Conservation (phyloP, 2,888 invertebrate genomes). For the Anorthoa munda region DNA sequence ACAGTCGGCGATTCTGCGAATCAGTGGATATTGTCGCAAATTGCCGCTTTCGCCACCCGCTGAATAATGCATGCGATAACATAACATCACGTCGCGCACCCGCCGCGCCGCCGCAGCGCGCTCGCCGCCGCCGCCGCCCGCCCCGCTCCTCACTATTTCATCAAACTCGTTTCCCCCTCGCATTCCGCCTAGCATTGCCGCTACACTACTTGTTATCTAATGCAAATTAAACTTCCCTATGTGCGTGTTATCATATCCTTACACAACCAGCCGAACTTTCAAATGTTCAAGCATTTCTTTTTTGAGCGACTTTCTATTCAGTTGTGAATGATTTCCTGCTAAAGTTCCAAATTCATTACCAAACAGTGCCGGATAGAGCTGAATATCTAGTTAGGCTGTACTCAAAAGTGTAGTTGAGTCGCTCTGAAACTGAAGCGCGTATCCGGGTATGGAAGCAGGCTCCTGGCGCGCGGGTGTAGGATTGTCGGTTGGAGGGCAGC, state of each 20-base stretch:
- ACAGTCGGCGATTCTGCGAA: slow-evolving; percentile 88
- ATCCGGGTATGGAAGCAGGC: slow-evolving; percentile 32
- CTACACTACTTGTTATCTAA: slow-evolving; percentile 77
- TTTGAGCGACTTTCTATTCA: slow-evolving; percentile 65
- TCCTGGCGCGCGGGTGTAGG: slow-evolving; percentile 17
- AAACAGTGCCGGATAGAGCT: slow-evolving; percentile 25
- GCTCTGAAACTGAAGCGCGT: slow-evolving; percentile 28
- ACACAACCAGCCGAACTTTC: slow-evolving; percentile 73
- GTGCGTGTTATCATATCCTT: slow-evolving; percentile 76
- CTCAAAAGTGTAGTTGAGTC: slow-evolving; percentile 13
- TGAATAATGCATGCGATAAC: slow-evolving; percentile 91
- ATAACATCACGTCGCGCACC: slow-evolving; percentile 87
- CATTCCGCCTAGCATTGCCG: slow-evolving; percentile 74
- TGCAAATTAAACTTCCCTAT: slow-evolving; percentile 76
- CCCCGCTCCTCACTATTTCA: slow-evolving; percentile 70
- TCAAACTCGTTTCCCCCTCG: slow-evolving; percentile 75
- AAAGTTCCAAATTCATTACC: slow-evolving; percentile 46
- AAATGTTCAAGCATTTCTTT: slow-evolving; percentile 64
- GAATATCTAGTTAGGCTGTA: slow-evolving; percentile 28
- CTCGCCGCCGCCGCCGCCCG: slow-evolving; percentile 69
- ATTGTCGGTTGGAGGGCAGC: slow-evolving; percentile 65
- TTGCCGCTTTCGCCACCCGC: slow-evolving; percentile 90
- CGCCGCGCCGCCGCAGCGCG: slow-evolving; percentile 69
- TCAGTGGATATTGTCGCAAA: slow-evolving; percentile 90
- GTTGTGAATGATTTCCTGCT: slow-evolving; percentile 46